These are phyloP conservation scores for Neoascia interrupta DNA, from an alignment of 2,888 invertebrate species.

Conservation along the genomic window DNA sequence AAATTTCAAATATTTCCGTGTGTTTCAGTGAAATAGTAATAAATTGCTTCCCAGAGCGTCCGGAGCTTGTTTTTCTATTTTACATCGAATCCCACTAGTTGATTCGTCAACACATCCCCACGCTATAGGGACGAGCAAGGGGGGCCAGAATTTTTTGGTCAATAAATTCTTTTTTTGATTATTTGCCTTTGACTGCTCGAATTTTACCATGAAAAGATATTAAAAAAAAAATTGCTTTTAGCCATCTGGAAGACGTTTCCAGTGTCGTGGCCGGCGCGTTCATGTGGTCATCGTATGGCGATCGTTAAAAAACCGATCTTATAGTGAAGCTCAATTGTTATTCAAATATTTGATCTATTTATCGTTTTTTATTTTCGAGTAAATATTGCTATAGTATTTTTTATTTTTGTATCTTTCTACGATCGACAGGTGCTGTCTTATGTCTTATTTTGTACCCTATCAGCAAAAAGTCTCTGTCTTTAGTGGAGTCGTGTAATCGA, in stretches of 20 bases:
- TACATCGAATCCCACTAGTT: neutral
- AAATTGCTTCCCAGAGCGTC: too few relatives aligned
- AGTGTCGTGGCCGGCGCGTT: constrained; percentile 26
- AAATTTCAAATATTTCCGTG: constrained; percentile 9
- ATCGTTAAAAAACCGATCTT: constrained; percentile 36
- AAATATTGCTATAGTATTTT: constrained; percentile 46
- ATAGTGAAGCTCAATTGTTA: neutral
- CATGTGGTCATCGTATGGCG: neutral
- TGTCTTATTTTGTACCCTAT: constrained; percentile 19
- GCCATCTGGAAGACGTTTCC: constrained; percentile 25
- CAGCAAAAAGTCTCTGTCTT: too few relatives aligned
- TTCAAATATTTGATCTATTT: constrained; percentile 51
- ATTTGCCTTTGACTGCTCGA: constrained; percentile 1
- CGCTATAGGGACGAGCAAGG: too few relatives aligned
- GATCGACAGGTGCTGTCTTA: constrained; percentile 42
- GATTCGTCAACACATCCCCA: too few relatives aligned
- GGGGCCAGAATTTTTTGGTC: constrained; percentile 7
- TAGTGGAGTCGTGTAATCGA: constrained; percentile 1
- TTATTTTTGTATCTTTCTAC: neutral
- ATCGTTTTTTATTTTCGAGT: constrained; percentile 17
- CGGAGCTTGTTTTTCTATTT: neutral
- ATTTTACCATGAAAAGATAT: constrained; percentile 5
- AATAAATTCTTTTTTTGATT: constrained; percentile 22
- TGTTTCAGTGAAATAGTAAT: too few relatives aligned
- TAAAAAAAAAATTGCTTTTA: constrained; percentile 1